Percentiles rank a stretch among this genome's conserved stretches.
These are phyloP conservation scores for Epinotia nisella DNA, from an alignment of 2,888 invertebrate species.

Conservation along the genomic window DNA sequence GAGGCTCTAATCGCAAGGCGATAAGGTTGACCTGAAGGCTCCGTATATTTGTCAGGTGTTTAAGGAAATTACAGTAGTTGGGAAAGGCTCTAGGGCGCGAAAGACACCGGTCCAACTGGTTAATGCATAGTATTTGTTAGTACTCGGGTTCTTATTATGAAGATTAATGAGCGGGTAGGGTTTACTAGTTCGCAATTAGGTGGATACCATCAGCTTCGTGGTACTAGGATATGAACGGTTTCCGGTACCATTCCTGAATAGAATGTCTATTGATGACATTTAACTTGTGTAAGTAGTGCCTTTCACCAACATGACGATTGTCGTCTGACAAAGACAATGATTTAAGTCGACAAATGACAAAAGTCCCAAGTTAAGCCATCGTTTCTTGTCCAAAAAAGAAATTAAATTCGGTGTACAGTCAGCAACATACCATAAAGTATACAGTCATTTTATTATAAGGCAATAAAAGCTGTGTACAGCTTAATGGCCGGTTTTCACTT, in stretches of 20 bases:
- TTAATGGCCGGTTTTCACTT: no score
- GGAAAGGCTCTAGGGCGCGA: constrained; percentile 55
- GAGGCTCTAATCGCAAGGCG: background rate
- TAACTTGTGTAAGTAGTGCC: no score
- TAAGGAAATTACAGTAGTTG: constrained; percentile 50
- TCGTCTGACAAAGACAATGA: no score
- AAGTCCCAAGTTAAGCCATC: no score
- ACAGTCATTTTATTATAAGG: background rate
- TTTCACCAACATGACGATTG: no score
- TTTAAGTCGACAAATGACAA: no score
- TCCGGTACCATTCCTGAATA: constrained; percentile 14
- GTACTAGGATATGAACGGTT: constrained; percentile 37
- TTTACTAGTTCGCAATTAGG: constrained; percentile 57
- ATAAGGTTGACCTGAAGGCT: constrained; percentile 22
- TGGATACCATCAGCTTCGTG: constrained; percentile 29
- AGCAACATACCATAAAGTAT: no score
- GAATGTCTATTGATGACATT: no score
- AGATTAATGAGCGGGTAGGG: constrained; percentile 66
- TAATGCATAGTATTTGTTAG: constrained; percentile 64
- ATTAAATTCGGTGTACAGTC: no score
- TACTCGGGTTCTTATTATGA: constrained; percentile 59
- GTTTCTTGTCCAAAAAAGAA: no score
- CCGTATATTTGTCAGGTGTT: constrained; percentile 31
- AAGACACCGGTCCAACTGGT: constrained; percentile 63
- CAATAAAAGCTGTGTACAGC: background rate